phyloP scores from a whole-genome alignment of 2,797 vertebrate species.

The Stomatorhinus walkeri region DNA sequence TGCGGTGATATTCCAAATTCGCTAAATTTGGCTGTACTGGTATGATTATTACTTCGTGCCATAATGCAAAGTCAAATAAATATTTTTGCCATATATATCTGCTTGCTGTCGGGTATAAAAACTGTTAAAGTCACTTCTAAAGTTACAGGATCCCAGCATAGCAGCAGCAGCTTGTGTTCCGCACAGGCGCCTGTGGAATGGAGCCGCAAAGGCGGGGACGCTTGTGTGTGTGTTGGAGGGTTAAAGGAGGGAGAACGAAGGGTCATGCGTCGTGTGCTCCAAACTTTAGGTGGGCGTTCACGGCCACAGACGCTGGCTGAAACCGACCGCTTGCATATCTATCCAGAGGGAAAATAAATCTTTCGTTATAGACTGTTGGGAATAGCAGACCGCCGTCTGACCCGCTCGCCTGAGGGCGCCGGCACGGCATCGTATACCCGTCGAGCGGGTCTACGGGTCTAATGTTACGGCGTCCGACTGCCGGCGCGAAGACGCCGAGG shows the following conservation, averaged over 20 bases:
- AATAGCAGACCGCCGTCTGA: conserved; percentile 71
- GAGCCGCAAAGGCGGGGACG: conserved; percentile 29
- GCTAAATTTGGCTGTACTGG: neutral
- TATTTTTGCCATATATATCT: neutral
- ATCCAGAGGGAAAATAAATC: conserved; percentile 71
- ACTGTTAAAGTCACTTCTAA: neutral
- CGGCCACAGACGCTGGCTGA: conserved; percentile 65
- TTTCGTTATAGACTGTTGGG: conserved; percentile 67
- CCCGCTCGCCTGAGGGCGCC: conserved; percentile 67
- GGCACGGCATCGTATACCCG: conserved; percentile 57
- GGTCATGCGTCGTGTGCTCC: conserved; percentile 55
- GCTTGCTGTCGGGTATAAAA: conserved; percentile 1
- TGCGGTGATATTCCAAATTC: neutral
- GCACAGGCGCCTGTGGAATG: conserved; percentile 7
- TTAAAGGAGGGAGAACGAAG: conserved; percentile 52
- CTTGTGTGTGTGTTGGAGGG: neutral
- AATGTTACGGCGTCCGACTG: conserved; percentile 61
- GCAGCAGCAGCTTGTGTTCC: neutral
- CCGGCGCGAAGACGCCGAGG: conserved; percentile 37
- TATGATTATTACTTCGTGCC: neutral
- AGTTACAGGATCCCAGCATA: neutral
- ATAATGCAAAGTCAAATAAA: neutral
- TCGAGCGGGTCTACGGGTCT: conserved; percentile 49
- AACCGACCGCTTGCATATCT: conserved; percentile 64
- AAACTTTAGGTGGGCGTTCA: conserved; percentile 65